Conservation (phyloP, 1,140 invertebrate species). For the Halictus rubicundus region DNA sequence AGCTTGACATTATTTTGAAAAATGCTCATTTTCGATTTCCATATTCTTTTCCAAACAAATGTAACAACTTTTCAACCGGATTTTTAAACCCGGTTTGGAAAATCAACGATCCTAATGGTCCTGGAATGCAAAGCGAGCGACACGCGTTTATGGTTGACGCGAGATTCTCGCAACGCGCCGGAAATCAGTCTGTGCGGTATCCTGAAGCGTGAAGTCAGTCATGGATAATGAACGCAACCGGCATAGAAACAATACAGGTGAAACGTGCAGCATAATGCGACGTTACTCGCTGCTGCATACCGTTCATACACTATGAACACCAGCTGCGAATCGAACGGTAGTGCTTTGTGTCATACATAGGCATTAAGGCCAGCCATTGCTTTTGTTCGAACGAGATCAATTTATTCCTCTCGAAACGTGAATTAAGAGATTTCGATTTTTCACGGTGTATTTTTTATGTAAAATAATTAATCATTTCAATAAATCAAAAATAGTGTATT, state of each 20-base stretch:
- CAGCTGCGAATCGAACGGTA: not conserved
- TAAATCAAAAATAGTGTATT: too few relatives aligned
- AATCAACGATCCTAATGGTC: slow-evolving; percentile 8
- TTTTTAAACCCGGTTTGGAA: not conserved
- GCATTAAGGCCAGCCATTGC: too few relatives aligned
- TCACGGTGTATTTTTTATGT: too few relatives aligned
- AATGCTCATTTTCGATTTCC: too few relatives aligned
- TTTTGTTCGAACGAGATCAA: too few relatives aligned
- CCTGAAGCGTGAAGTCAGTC: slow-evolving; percentile 28
- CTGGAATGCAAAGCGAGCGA: slow-evolving; percentile 29
- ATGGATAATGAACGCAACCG: slow-evolving; percentile 20
- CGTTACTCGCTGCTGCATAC: not conserved
- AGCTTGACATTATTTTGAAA: too few relatives aligned
- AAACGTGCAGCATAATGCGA: not conserved
- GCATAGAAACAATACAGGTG: slow-evolving; percentile 29
- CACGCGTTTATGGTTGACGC: slow-evolving; percentile 32
- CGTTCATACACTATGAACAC: not conserved
- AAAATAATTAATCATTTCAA: too few relatives aligned
- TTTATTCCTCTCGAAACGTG: too few relatives aligned
- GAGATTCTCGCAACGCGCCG: slow-evolving; percentile 19
- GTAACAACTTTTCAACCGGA: too few relatives aligned
- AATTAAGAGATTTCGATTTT: too few relatives aligned
- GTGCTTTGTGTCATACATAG: too few relatives aligned
- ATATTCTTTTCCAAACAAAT: too few relatives aligned
- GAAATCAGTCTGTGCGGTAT: slow-evolving; percentile 1